Evolutionary conservation across 2,113 vertebrate genomes (phyloP), one percentile per base, ranked within the genome.

Genomic region (Piliocolobus tephrosceles): DNA sequence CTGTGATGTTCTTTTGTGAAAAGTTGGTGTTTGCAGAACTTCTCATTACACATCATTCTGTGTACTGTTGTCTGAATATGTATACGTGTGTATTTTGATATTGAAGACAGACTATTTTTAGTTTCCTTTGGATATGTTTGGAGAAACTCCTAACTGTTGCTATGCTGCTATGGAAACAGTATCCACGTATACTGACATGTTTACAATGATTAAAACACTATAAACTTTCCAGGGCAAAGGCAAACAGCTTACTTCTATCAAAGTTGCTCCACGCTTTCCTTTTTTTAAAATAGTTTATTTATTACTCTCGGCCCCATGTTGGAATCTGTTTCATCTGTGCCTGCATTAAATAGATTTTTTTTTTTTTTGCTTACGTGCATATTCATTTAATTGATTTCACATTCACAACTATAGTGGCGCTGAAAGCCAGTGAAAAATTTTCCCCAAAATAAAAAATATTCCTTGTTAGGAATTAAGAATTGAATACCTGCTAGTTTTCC

Each of bases 81-180:
- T 97, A 81, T 97, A 97, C 88, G 88, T 94, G 96, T 10, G 73
- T 97, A 94, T 98, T 98, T 98, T 98, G 97, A 98, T 98, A 97
- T 95, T 98, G 97, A 97, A 98, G 95, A 98, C 95, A 40, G 95
- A 98, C 97, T 99, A 99, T 99, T 99, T 99, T 99, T 99, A 99
- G 99, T 99, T 99, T 99, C 98, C 98, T 98, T 99, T 98, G 98
- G 99, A 95, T 98, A 97, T 99, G 99, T 99, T 99, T 99, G 98
- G 99, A 99, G 98, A 88, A 98, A 98, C 94, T 96, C 98, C 98
- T 98, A 98, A 98, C 98, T 99, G 99, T 99, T 99, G 99, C 99
- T 98, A 97, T 96, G 99, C 99, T 99, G 98, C 99, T 98, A 99
- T 99, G 99, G 99, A 98, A 99, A 99, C 99, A 9, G 99, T 99